Evolutionary conservation across 2,113 vertebrate genomes (phyloP).

Genomic region (Mormyrus lacerda): DNA sequence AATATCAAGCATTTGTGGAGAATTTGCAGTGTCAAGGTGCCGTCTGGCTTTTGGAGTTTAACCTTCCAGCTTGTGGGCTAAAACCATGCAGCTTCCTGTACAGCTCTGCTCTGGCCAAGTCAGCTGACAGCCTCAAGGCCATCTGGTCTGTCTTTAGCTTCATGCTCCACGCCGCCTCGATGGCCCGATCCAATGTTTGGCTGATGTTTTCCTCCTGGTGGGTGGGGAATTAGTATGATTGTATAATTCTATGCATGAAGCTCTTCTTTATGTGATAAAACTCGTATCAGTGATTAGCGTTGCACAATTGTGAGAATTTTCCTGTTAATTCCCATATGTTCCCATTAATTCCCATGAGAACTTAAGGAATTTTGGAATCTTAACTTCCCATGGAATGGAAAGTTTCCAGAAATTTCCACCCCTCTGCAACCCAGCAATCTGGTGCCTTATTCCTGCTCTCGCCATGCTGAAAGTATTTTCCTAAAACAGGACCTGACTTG

Average conservation of each 20-base stretch:
- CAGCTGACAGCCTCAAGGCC: slow-evolving; percentile 68
- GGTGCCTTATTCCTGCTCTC: background rate
- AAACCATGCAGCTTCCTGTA: slow-evolving; percentile 41
- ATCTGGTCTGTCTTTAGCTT: slow-evolving; percentile 80
- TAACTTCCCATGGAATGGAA: too few relatives aligned
- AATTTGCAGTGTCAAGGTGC: background rate
- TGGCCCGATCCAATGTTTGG: slow-evolving; percentile 71
- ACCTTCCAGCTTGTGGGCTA: slow-evolving; percentile 17
- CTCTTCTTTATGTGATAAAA: background rate
- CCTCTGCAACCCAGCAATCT: background rate
- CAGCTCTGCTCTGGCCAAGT: slow-evolving; percentile 62
- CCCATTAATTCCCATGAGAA: too few relatives aligned
- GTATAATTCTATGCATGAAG: background rate
- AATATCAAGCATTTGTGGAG: background rate
- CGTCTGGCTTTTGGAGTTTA: background rate
- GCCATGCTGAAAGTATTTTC: background rate
- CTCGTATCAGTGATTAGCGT: background rate
- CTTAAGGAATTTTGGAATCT: too few relatives aligned
- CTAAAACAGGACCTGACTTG: background rate
- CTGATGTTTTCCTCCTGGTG: slow-evolving; percentile 63
- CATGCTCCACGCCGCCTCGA: slow-evolving; percentile 70
- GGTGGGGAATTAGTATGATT: background rate
- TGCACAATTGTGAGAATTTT: too few relatives aligned
- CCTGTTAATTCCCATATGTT: too few relatives aligned
- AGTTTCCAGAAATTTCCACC: too few relatives aligned